Percentiles rank a stretch among this genome's conserved stretches.
These are phyloP conservation scores for Agrilus planipennis DNA, from an alignment of 1,140 invertebrate genomes.

Conservation along the genomic window DNA sequence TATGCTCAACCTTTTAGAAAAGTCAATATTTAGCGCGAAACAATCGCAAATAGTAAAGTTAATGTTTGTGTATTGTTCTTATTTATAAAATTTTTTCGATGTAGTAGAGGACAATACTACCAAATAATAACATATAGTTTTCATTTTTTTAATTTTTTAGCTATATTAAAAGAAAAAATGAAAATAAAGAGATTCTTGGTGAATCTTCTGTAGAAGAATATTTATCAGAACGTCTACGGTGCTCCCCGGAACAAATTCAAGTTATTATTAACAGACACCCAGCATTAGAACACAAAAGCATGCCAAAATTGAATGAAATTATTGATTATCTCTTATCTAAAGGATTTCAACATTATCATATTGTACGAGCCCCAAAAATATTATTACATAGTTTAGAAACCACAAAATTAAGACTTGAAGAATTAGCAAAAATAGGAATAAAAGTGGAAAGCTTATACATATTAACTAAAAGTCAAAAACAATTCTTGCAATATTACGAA, in stretches of 20 bases:
- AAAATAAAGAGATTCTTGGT: constrained; percentile 36
- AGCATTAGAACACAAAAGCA: constrained; percentile 34
- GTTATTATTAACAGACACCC: constrained; percentile 35
- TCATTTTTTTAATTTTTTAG: constrained; percentile 15
- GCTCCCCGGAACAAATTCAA: constrained; percentile 28
- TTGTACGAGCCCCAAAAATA: constrained; percentile 38
- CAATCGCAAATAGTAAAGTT: too few relatives aligned
- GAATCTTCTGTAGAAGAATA: constrained; percentile 35
- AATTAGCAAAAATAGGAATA: constrained; percentile 33
- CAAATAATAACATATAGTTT: neutral
- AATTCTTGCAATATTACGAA: constrained; percentile 31
- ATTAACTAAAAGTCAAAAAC: constrained; percentile 37
- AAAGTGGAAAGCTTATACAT: constrained; percentile 35
- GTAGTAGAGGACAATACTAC: neutral
- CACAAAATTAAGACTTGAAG: constrained; percentile 33
- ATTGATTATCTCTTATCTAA: constrained; percentile 38
- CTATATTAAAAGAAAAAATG: constrained; percentile 33
- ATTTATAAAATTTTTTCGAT: constrained; percentile 3
- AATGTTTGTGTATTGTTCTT: neutral
- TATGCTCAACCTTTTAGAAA: too few relatives aligned
- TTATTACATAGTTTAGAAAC: constrained; percentile 40
- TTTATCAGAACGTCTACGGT: constrained; percentile 35
- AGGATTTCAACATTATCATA: constrained; percentile 35
- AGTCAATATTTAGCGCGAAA: too few relatives aligned
- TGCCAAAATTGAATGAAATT: constrained; percentile 38